Conservation (phyloP, 2,113 vertebrate species). For the Miniopterus natalensis region DNA sequence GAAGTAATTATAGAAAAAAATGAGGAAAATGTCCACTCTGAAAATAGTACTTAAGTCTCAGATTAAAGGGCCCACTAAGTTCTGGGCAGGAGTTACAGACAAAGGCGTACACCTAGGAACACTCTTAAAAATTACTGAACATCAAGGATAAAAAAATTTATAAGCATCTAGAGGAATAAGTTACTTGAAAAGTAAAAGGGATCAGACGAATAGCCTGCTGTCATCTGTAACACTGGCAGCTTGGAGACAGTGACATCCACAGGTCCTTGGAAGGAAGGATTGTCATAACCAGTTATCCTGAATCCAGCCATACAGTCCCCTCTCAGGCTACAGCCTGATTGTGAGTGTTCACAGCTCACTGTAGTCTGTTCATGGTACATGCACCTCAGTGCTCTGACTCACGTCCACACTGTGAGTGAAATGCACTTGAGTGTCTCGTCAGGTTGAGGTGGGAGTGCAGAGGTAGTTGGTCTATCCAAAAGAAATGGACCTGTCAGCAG, state of each 20-base stretch:
- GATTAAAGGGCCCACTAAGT: neutral
- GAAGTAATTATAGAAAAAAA: neutral
- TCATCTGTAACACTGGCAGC: neutral
- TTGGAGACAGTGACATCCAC: neutral
- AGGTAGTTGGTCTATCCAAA: neutral
- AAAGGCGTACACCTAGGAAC: neutral
- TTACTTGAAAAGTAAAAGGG: neutral
- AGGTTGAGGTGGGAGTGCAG: neutral
- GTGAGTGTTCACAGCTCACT: neutral
- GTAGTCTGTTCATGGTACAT: neutral
- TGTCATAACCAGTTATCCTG: neutral
- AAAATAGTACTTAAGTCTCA: neutral
- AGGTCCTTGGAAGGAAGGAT: neutral
- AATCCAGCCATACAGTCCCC: neutral
- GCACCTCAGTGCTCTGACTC: neutral
- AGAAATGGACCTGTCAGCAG: neutral
- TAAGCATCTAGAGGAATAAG: neutral
- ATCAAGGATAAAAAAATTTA: neutral
- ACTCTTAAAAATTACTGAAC: neutral
- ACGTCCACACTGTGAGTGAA: neutral
- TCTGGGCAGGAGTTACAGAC: neutral
- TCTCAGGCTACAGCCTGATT: neutral
- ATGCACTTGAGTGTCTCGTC: neutral
- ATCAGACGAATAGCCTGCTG: neutral
- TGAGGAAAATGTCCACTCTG: neutral